Base-by-base conservation (phyloP, 1,140 invertebrate species). In the Neelides sp. region DNA sequence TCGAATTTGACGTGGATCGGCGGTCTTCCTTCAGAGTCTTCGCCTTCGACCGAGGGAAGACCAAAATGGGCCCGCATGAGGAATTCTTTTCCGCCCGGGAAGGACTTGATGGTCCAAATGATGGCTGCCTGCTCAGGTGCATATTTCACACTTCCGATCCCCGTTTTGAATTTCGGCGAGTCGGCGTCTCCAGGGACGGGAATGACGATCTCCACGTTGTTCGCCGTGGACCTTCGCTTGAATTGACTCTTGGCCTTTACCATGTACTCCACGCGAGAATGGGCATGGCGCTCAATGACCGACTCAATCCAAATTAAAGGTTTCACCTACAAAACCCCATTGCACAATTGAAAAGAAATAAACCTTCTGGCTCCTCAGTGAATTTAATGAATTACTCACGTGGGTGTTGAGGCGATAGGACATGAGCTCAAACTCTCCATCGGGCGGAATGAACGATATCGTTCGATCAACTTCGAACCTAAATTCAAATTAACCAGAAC, bases 381-480 rank as follows among this genome's bases (percentile, higher is more conserved):
- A 10, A 19, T 32, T 19, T 5, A 20, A 42, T 42, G 19, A 20
- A 42, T 42, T 20, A 71, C 72, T 74, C 65, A 89, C 92, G 69
- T 96, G 91, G 4, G 93, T 97, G 64, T 93, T 97, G 3, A 98
- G 70, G 43, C 95, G 77, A 69, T 99, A 98, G 0, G 93, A 97
- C 96, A 99, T 99, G n/a, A 99, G 70, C 68, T 99, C 96, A 75
- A 99, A 99, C 67, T 98, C 96, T 22, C 96, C 96, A 74, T 99
- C 96, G 0, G 95, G 96, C 35, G 95, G 96, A 64, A 98, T 96
- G 62, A 98, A 98, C 0, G 91, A 96, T 58, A 98, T 98, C 0
- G 93, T 97, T 32, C 95, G 77, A 65, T 99, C 95, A 66, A 98
- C 98, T 66, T 99, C 96, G 73, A 99, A 99, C 41, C 85, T 69